phyloP scores from a whole-genome alignment of 2,888 invertebrate species.

The Nysson spinosus region DNA sequence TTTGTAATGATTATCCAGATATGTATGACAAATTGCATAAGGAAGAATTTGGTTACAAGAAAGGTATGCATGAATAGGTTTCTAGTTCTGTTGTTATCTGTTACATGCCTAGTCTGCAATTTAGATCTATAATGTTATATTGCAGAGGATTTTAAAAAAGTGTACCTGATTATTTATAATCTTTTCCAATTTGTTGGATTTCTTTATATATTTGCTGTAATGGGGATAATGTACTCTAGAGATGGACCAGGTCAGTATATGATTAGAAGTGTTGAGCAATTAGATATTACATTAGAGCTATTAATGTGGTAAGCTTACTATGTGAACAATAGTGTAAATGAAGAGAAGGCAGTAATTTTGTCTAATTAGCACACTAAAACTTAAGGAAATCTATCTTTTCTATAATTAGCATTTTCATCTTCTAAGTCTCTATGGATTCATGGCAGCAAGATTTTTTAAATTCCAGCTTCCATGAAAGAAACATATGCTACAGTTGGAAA shows the following conservation, averaged over 20 bases:
- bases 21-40: conserved; percentile 86
- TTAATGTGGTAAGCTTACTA: too few relatives aligned
- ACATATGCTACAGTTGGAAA: conserved; percentile 87
- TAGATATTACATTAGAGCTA: background rate
- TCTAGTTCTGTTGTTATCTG: too few relatives aligned
- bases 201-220: conserved; percentile 85
- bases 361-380: too few relatives aligned
- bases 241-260: conserved; percentile 81
- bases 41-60: conserved; percentile 87
- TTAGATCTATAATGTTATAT: too few relatives aligned
- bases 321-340: background rate
- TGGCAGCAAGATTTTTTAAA: too few relatives aligned
- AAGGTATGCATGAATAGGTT: conserved; percentile 82
- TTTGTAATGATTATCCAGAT: conserved; percentile 88
- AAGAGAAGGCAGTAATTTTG: too few relatives aligned
- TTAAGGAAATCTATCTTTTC: too few relatives aligned
- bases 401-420: too few relatives aligned
- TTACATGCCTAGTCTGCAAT: too few relatives aligned
- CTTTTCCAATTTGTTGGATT: conserved; percentile 93
- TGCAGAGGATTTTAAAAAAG: conserved; percentile 88
- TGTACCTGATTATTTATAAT: conserved; percentile 93
- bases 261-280: background rate
- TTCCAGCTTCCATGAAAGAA: conserved; percentile 81
- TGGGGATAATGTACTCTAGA: conserved; percentile 86
- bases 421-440: too few relatives aligned